phyloP scores from a whole-genome alignment of 2,797 vertebrate genomes.

The Phalanger gymnotis region DNA sequence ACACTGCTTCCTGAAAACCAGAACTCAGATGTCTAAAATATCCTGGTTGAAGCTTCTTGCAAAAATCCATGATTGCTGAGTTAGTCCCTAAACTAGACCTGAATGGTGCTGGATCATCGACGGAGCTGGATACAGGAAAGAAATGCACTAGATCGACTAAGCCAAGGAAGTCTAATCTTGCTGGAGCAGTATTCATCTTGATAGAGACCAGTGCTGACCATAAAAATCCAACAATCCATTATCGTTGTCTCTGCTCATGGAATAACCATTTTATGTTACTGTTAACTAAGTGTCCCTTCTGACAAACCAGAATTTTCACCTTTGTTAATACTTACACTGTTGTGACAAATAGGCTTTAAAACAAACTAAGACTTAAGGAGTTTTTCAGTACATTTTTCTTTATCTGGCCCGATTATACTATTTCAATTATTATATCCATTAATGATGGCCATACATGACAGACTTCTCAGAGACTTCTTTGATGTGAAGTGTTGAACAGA shows the following conservation, averaged over 20 bases:
- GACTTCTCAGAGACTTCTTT: not conserved
- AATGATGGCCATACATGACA: not conserved
- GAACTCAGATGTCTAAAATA: not conserved
- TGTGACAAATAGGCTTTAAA: not conserved
- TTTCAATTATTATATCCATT: not conserved
- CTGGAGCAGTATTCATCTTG: not conserved
- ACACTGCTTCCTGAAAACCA: not conserved
- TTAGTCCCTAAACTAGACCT: slow-evolving; percentile 6
- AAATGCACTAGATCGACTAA: not conserved
- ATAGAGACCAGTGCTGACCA: not conserved
- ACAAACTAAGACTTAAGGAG: not conserved
- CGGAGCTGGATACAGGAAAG: slow-evolving; percentile 12
- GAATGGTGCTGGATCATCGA: not conserved
- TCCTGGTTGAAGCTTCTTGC: not conserved
- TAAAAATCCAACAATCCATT: not conserved
- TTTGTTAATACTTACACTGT: not conserved
- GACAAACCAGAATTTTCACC: not conserved
- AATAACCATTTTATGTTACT: not conserved
- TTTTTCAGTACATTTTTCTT: not conserved
- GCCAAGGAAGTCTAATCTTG: not conserved
- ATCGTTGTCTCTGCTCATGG: not conserved
- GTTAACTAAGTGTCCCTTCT: not conserved
- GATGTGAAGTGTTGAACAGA: not conserved
- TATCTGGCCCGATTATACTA: not conserved
- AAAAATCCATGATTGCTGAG: not conserved